Evolutionary conservation across 2,113 vertebrate genomes (phyloP).

Genomic region (Helogale parvula): DNA sequence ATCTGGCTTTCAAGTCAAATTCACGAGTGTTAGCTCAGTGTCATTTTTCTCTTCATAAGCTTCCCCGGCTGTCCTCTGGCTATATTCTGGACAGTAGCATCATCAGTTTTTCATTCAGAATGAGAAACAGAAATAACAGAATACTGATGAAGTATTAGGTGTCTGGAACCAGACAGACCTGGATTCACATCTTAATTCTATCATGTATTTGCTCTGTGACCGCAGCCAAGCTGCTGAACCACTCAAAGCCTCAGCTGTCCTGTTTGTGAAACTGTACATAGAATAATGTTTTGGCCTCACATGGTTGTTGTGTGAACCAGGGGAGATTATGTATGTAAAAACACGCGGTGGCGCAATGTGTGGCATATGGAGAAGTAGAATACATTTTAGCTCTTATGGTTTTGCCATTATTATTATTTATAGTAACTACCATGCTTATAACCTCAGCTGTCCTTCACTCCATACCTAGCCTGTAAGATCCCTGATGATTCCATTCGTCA

Average conservation of each 20-base stretch:
- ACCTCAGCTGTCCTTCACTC: not conserved
- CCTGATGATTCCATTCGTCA: not conserved
- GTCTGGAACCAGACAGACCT: not conserved
- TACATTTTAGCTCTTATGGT: not conserved
- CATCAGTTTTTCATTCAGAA: conserved; percentile 52
- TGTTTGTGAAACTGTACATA: not conserved
- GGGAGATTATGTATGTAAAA: not conserved
- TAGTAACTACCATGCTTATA: not conserved
- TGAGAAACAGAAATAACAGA: conserved; percentile 5
- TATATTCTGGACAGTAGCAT: not conserved
- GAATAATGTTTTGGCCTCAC: not conserved
- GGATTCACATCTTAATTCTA: not conserved
- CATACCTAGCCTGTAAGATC: not conserved
- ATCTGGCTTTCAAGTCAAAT: conserved; percentile 11
- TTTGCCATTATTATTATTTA: not conserved
- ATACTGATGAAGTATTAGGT: not conserved
- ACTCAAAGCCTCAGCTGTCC: not conserved
- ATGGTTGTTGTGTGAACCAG: not conserved
- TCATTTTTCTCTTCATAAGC: conserved; percentile 52
- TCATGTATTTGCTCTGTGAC: not conserved
- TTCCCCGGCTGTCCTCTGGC: not conserved
- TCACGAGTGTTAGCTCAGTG: conserved; percentile 38
- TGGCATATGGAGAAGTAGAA: not conserved
- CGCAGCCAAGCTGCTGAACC: not conserved
- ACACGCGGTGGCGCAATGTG: not conserved